Percentiles rank a stretch among this genome's conserved stretches.
Evolutionary conservation across 2,888 invertebrate genomes (phyloP).

Genomic region (Griposia aprilina): DNA sequence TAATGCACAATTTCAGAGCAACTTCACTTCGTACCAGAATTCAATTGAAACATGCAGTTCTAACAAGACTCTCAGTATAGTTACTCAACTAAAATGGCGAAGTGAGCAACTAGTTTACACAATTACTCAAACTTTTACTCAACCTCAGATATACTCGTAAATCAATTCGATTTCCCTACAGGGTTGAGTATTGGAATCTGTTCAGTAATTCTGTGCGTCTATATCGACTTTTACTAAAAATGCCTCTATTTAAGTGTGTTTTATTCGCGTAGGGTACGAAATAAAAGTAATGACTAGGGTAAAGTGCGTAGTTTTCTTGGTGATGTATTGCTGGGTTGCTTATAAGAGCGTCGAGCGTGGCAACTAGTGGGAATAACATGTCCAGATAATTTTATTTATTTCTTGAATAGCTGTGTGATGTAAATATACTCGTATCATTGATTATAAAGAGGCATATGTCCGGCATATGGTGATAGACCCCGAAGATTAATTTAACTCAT

Average conservation of each 20-base stretch:
- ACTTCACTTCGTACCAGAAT: neutral
- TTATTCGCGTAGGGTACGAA: constrained; percentile 41
- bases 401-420: neutral
- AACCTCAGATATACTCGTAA: constrained; percentile 14
- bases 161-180: constrained; percentile 41
- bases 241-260: constrained; percentile 25
- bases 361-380: constrained; percentile 5
- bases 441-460: neutral
- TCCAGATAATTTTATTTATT: constrained; percentile 4
- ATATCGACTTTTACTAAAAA: constrained; percentile 29
- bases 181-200: constrained; percentile 17
- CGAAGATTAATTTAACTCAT: neutral
- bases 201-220: constrained; percentile 28
- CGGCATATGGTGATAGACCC: neutral
- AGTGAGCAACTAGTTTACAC: constrained; percentile 16
- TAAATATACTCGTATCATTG: neutral
- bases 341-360: neutral
- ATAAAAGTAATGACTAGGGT: constrained; percentile 41
- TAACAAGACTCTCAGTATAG: constrained; percentile 19
- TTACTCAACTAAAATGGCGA: constrained; percentile 9
- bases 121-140: constrained; percentile 25
- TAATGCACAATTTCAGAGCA: constrained; percentile 15
- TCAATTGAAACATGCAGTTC: constrained; percentile 31
- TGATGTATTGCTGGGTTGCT: constrained; percentile 31
- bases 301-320: constrained; percentile 36